Percentiles rank a stretch among this genome's conserved stretches.
Evolutionary conservation across 2,113 vertebrate species (phyloP).

Genomic region (Oncorhynchus kisutch): DNA sequence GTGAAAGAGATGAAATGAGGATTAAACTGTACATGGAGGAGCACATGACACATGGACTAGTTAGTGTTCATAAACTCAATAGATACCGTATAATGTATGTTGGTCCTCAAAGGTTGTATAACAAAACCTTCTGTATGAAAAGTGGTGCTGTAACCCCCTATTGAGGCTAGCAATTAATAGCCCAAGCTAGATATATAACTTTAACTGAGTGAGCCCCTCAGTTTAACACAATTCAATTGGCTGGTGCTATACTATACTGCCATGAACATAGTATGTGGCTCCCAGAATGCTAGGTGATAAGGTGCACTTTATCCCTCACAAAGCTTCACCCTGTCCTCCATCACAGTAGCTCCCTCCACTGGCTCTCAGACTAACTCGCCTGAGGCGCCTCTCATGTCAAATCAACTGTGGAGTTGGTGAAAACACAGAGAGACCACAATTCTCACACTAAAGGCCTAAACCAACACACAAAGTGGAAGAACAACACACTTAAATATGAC

Average conservation of each 20-base stretch:
- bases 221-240: not conserved
- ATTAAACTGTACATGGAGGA: conserved; percentile 22
- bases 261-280: not conserved
- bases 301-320: conserved; percentile 7
- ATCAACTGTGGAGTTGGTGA: conserved; percentile 3
- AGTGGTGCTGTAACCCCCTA: too few relatives aligned
- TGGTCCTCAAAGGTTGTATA: too few relatives aligned
- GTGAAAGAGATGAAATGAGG: not conserved
- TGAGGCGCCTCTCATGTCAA: not conserved
- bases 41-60: conserved; percentile 5
- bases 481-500: conserved; percentile 39
- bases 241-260: too few relatives aligned
- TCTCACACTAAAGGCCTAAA: conserved; percentile 7
- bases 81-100: too few relatives aligned
- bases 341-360: not conserved
- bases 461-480: conserved; percentile 26
- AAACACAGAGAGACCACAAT: conserved; percentile 20
- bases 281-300: not conserved
- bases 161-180: not conserved
- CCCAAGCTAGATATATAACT: not conserved
- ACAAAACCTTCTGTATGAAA: too few relatives aligned
- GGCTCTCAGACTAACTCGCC: not conserved
- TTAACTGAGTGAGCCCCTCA: not conserved
- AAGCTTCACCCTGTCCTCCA: conserved; percentile 7
- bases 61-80: not conserved